Evolutionary conservation across 2,888 invertebrate species (phyloP).

Genomic region (Bruchidius siliquastri): DNA sequence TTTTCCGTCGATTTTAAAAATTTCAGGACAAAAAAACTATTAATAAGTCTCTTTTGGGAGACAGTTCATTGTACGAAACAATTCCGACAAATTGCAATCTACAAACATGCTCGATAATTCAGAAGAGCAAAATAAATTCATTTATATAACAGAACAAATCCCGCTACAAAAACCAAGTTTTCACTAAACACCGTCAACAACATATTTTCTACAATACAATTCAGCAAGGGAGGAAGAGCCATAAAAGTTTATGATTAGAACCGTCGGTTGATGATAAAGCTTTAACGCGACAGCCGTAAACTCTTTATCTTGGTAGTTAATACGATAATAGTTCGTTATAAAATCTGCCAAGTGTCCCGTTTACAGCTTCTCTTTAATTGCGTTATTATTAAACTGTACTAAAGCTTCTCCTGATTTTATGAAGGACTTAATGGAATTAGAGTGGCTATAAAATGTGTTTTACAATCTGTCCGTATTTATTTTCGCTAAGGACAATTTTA

Average conservation of each 20-base stretch:
- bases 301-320: conserved; percentile 11
- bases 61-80: no score
- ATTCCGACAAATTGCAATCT: no score
- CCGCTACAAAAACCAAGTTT: background rate
- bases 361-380: conserved; percentile 32
- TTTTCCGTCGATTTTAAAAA: no score
- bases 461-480: background rate
- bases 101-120: no score
- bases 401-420: conserved; percentile 3
- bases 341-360: conserved; percentile 27
- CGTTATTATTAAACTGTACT: conserved; percentile 29
- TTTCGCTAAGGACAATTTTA: background rate
- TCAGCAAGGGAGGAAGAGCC: background rate
- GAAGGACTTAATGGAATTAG: background rate
- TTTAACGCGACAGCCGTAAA: background rate
- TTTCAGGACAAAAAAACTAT: no score
- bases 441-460: conserved; percentile 1
- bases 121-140: no score
- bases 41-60: no score
- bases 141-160: no score
- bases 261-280: conserved; percentile 1
- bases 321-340: conserved; percentile 28
- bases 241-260: background rate
- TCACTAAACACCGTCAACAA: background rate
- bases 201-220: background rate